Evolutionary conservation across 2,888 invertebrate species (phyloP), one percentile per base, ranked within the genome.

Genomic region (Pheosia gnoma): DNA sequence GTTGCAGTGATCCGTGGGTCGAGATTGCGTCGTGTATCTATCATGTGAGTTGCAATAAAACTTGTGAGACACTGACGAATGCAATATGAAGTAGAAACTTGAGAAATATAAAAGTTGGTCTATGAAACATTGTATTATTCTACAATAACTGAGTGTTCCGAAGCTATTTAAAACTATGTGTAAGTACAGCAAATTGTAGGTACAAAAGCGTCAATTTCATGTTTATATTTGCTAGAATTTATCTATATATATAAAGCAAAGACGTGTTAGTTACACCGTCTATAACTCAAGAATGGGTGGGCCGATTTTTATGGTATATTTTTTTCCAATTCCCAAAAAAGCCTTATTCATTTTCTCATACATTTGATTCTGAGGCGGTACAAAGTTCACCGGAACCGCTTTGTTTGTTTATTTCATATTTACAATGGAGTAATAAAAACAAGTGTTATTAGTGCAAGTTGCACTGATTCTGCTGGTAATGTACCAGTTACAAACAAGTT

Each of bases 61-160:
- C 82, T 91, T 91, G 84, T 82, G 82, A 84, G 91, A 91, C 90
- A 88, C 84, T 89, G 91, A 91, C 86, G 86, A 88, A 92, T 92
- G 87, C 87, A 87, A 87, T 87, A 86, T 83, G 81, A 80, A 83
- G 83, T 83, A 78, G 79, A 78, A 77, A 80, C 73, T 81, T 69
- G 79, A 72, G 79, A 82, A 83, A 83, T 78, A 84, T 83, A 84
- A 83, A 83, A 87, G 80, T 83, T 84, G 80, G 72, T 81, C 78
- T 84, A 78, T 75, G 74, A 71, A 81, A 83, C 79, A 82, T 84
- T 84, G 78, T 83, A 83, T 84, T 83, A 82, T 85, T 82, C 84
- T 78, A 77, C 80, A 80, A 82, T 84, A 81, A 81, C 77, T 80
- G 74, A 73, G 69, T 76, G 70, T 64, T 72, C 71, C 72, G 71